Base-by-base conservation (phyloP, 2,888 invertebrate genomes). In the Thera obeliscata region DNA sequence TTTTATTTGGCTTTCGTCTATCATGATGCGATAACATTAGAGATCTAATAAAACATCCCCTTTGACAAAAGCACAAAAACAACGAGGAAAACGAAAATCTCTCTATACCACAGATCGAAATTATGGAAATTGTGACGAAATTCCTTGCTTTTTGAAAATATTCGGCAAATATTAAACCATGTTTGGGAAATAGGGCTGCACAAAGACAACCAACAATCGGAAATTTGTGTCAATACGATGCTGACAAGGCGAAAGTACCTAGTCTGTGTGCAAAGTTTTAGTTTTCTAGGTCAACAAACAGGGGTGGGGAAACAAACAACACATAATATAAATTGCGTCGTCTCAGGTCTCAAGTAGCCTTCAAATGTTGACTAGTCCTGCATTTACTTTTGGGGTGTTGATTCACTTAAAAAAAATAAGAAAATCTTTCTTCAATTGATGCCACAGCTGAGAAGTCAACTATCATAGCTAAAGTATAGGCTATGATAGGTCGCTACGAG, bases 241-340 rank as follows among this genome's bases (percentile, higher is more conserved):
- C 61, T 56, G 58, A 67, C 64, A 62, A 66, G 57, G 52, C 61
- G 68, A 67, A 68, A 69, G 64, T 69, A 22, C 22, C 22, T 22
- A 61, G 64, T 48, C 64, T 69, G 69, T 70, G 64, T 68, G 63
- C 61, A 66, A 67, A 72, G 70, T 70, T 71, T 72, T 66, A 49
- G 58, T 61, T 75, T 73, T 76, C 70, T 75, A 61, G 69, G 73
- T 70, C 70, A 72, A 73, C 66, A 74, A 68, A 74, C 71, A 71
- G 52, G 43, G 43, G 41, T 46, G 61, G 33, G 67, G 66, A 58
- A 72, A 67, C 65, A 72, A 72, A 64, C 61, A 56, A 50, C 66
- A 48, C 43, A 22, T 22, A 57, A 43, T 60, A 56, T 50, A 60
- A 65, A 61, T 56, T 33, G 46, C 41, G 43, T 64, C 41, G 49